Conservation (phyloP, 1,140 invertebrate species). For the Eupeodes corollae region DNA sequence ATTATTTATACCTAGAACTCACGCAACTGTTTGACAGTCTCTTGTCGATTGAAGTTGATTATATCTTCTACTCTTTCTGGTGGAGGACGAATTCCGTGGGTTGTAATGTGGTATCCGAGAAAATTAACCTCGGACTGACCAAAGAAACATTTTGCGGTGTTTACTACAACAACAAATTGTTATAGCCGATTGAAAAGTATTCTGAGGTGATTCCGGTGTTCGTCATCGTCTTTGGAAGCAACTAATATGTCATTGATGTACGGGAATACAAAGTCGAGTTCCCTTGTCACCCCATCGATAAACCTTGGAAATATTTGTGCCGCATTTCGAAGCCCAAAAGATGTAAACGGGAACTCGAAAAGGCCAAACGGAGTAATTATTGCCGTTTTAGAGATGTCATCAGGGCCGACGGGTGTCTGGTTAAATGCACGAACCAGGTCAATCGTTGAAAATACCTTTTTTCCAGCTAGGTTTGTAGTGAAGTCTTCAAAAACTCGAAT, state of each 20-base stretch:
- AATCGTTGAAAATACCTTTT: conserved; percentile 9
- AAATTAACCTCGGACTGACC: conserved; percentile 10
- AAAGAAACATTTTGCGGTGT: neutral
- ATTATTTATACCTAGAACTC: conserved; percentile 38
- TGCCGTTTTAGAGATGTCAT: conserved; percentile 32
- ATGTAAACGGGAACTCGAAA: conserved; percentile 14
- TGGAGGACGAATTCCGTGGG: conserved; percentile 13
- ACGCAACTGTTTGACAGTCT: neutral
- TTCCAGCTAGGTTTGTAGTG: neutral
- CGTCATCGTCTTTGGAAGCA: conserved; percentile 18
- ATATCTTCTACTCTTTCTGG: conserved; percentile 13
- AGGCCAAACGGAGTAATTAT: conserved; percentile 30
- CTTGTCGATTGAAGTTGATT: conserved; percentile 8
- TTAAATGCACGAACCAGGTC: conserved; percentile 41
- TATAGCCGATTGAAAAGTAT: conserved; percentile 2
- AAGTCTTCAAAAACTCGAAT: conserved; percentile 20
- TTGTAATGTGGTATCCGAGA: conserved; percentile 13
- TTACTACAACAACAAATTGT: neutral
- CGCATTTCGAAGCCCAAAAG: conserved; percentile 1
- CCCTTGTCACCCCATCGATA: neutral
- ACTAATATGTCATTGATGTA: conserved; percentile 39
- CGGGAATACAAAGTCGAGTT: conserved; percentile 11
- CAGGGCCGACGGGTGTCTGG: conserved; percentile 27
- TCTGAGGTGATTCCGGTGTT: conserved; percentile 18
- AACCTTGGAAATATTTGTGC: conserved; percentile 13